Base-by-base conservation (phyloP, 2,888 invertebrate genomes). In the Drosophila multiciliata region DNA sequence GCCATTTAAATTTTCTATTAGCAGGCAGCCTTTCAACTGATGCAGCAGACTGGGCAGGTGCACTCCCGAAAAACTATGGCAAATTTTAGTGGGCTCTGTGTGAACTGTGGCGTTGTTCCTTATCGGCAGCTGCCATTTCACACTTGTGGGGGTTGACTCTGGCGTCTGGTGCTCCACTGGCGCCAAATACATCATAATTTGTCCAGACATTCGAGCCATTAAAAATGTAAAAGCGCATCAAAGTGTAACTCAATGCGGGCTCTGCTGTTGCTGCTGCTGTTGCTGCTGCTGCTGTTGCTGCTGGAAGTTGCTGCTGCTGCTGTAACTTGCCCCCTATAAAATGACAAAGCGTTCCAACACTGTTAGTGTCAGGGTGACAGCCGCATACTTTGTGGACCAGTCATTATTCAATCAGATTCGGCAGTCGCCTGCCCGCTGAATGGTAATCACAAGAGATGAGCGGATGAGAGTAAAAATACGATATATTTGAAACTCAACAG, bases 391-490 rank as follows among this genome's bases (percentile, higher is more conserved):
- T 84, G 68, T 70, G 64, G 65, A 76, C 60, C 75, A 82, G 73
- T 85, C 80, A 87, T 85, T 85, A 88, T 90, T 89, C 88, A 90
- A 90, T 85, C 90, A 82, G 76, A 67, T 78, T 78, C 75, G 68
- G 76, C 66, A 68, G 57, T 53, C 54, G 61, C 61, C 58, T 66
- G 63, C 2, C 11, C 48, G 26, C 15, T 35, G 42, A 23, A 9
- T 17, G 48, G 62, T 26, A 32, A 57, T 33, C 50, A 29, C 7
- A 36, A 53, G 65, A 50, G 60, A 38, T 48, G 73, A 48, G 61
- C 38, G 20, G 12, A 35, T 62, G 42, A 38, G 3, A 23, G 35
- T 32, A 17, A 26, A 26, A 26, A 17, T 26, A 26, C 23, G 35
- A 35, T 15, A 17, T 26, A 1, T 26, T 7, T 17, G 3, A 3